These are phyloP conservation scores for Thamnophis elegans DNA, from an alignment of 2,797 vertebrate genomes.

Conservation along the genomic window DNA sequence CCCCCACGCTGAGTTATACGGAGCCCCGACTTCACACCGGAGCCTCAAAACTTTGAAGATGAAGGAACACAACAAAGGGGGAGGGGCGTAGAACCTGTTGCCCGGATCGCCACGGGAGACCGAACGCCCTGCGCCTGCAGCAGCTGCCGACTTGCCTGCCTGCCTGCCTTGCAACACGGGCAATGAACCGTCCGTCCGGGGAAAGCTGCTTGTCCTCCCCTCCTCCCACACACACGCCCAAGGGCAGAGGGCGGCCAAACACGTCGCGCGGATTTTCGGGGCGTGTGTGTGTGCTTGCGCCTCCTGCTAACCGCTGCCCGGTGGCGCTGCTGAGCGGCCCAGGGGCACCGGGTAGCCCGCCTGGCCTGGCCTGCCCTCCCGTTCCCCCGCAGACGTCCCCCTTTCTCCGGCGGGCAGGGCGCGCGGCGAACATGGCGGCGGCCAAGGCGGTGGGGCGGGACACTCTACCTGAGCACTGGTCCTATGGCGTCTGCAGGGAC, in stretches of 20 bases:
- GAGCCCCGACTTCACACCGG: background rate
- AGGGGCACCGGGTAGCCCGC: slow-evolving; percentile 31
- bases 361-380: slow-evolving; percentile 2
- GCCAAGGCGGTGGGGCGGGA: slow-evolving; percentile 88
- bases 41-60: background rate
- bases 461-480: slow-evolving; percentile 92
- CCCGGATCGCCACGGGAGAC: background rate
- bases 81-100: slow-evolving; percentile 4
- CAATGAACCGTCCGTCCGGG: background rate
- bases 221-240: background rate
- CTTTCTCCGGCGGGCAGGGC: slow-evolving; percentile 37
- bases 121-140: background rate
- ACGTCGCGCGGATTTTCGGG: background rate
- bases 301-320: slow-evolving; percentile 15
- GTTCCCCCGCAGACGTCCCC: slow-evolving; percentile 8
- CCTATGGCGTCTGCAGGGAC: slow-evolving; percentile 92
- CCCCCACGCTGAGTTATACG: too few relatives aligned
- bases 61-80: background rate
- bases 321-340: slow-evolving; percentile 54
- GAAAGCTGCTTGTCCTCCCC: background rate
- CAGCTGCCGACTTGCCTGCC: background rate
- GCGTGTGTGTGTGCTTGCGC: background rate
- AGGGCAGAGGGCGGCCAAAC: background rate
- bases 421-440: slow-evolving; percentile 80
- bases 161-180: background rate